Base-by-base conservation (phyloP, 2,113 vertebrate species). In the Rhabdomys dilectus region DNA sequence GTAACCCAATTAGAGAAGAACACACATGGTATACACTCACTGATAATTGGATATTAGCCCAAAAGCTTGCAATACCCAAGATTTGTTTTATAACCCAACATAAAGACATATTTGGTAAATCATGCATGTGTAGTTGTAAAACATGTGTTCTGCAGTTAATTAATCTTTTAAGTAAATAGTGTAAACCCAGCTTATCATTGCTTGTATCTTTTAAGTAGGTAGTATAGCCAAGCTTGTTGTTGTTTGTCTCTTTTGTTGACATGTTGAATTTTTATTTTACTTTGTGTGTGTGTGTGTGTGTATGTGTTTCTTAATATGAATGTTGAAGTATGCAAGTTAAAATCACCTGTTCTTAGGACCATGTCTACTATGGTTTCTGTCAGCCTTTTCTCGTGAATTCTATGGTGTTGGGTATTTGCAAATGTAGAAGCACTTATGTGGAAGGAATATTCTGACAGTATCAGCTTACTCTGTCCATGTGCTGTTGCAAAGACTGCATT, bases 321-420 rank as follows among this genome's bases (percentile, higher is more conserved):
- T 95, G 4, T 26, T 88, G 45, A 73, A 76, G 39, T 92, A 90
- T 36, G 11, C 85, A 12, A 95, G 42, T 66, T 86, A 31, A 62
- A 84, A 22, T 86, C 17, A 58, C 11, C 26, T 93, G 4, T 31
- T 5, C 88, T 60, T 91, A 19, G 64, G 48, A 31, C 84, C 72
- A 56, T 96, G 3, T 78, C 45, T 93, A 0, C 42, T 68, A 11
- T 89, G 12, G 91, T 90, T 84, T 92, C 68, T 90, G 26, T 85
- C 78, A 89, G 39, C 34, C 85, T 62, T 84, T 31, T 64, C 90
- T 85, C 19, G 31, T 93, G 64, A 94, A 86, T 91, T 95, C 26
- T 94, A 1, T 92, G n/a, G 88, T 78, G 73, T 56, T 91, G 64
- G 29, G 62, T 68, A 9, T 80, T 85, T 84, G 62, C 7, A 93